phyloP scores from a whole-genome alignment of 2,797 vertebrate species.

The Melanotaenia nigrans region DNA sequence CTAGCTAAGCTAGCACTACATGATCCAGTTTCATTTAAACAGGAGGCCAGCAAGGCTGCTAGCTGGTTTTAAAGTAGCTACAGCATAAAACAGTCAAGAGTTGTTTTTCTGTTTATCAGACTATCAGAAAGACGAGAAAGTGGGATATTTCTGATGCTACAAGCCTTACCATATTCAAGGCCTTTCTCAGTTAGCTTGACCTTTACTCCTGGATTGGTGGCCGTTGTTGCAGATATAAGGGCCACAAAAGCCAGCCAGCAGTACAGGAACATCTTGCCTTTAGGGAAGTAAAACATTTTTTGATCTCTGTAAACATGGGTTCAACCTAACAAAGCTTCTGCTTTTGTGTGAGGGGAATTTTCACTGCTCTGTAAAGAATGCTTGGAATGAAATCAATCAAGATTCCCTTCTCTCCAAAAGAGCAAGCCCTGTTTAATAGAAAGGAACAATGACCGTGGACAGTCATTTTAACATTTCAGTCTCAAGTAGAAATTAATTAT shows the following conservation, averaged over 20 bases:
- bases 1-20: no score
- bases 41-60: no score
- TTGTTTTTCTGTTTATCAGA: no score
- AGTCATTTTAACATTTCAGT: background rate
- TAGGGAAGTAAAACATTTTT: conserved; percentile 21
- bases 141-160: background rate
- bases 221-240: conserved; percentile 46
- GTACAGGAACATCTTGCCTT: conserved; percentile 66
- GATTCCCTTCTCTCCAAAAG: background rate
- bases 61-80: no score
- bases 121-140: no score
- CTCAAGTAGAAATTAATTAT: background rate
- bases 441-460: background rate
- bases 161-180: conserved; percentile 79
- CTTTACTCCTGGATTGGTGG: conserved; percentile 75
- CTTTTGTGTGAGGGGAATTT: background rate
- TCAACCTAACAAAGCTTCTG: background rate
- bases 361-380: background rate
- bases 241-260: conserved; percentile 62
- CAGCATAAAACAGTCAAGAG: no score
- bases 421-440: background rate
- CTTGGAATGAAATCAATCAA: background rate
- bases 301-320: background rate
- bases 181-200: conserved; percentile 80
- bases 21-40: no score